Conservation (phyloP, 23 tunicate genomes). For the Ciona savignyi region DNA sequence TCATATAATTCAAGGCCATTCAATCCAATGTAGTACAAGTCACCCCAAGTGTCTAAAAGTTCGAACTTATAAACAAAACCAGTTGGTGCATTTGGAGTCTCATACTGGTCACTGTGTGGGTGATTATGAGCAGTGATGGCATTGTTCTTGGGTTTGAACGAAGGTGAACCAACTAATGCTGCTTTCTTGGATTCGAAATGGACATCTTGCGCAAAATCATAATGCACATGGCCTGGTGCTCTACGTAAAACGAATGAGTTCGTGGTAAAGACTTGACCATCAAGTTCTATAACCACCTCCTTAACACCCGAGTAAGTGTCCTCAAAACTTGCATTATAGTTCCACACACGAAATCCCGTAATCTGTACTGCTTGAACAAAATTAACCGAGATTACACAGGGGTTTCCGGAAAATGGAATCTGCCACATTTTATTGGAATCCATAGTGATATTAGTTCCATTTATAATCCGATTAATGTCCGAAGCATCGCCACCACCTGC, state of each 20-base stretch:
- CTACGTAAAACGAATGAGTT: conserved; percentile 26
- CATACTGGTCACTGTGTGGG: conserved; percentile 7
- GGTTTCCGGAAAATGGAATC: conserved; percentile 3
- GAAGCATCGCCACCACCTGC: neutral
- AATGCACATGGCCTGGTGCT: conserved; percentile 73
- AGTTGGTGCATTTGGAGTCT: conserved; percentile 39
- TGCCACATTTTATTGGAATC: conserved; percentile 29
- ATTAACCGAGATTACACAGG: conserved; percentile 10
- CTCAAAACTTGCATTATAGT: conserved; percentile 52
- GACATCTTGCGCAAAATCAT: conserved; percentile 77
- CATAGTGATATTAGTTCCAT: conserved; percentile 48
- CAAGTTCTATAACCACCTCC: conserved; percentile 27
- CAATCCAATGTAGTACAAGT: conserved; percentile 67
- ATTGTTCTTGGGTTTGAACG: neutral
- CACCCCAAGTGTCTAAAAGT: conserved; percentile 60
- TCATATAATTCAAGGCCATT: conserved; percentile 63
- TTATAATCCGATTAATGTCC: conserved; percentile 3
- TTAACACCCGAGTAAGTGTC: conserved; percentile 52
- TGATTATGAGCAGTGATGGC: neutral
- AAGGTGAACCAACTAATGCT: neutral
- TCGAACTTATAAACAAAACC: conserved; percentile 75
- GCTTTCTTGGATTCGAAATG: conserved; percentile 16
- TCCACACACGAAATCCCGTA: conserved; percentile 62
- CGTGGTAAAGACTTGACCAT: conserved; percentile 15
- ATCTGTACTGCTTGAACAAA: conserved; percentile 65